phyloP scores from a whole-genome alignment of 2,888 invertebrate species.

The Poecilobothrus nobilitatus region DNA sequence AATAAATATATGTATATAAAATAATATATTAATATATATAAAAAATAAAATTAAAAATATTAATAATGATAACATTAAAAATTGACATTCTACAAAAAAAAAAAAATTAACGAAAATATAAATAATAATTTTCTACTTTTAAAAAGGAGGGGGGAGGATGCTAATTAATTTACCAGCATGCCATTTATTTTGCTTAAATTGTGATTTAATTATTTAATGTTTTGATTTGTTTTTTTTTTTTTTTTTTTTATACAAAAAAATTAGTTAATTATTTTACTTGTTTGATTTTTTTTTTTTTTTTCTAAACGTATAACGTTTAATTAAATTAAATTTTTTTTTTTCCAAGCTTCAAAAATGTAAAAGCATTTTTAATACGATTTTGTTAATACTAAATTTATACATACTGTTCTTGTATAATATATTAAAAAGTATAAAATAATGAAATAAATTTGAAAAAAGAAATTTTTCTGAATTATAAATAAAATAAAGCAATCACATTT shows the following conservation, averaged over 20 bases:
- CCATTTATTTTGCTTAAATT: conserved; percentile 1
- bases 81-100: neutral
- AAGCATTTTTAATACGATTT: neutral
- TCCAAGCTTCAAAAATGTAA: neutral
- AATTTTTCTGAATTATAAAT: too few species aligned
- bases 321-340: neutral
- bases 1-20: too few species aligned
- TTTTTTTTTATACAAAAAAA: neutral
- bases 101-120: neutral
- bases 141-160: neutral
- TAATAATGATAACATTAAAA: neutral
- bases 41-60: neutral
- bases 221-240: neutral
- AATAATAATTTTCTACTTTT: neutral
- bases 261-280: neutral
- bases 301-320: neutral
- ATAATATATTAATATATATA: too few species aligned
- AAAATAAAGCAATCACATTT: too few species aligned
- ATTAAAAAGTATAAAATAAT: too few species aligned
- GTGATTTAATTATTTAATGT: neutral
- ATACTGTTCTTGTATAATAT: too few species aligned
- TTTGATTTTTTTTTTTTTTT: neutral
- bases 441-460: too few species aligned
- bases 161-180: conserved; percentile 3
- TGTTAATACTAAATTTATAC: neutral